phyloP scores from a whole-genome alignment of 2,113 vertebrate species.

The Pedionomus torquatus region DNA sequence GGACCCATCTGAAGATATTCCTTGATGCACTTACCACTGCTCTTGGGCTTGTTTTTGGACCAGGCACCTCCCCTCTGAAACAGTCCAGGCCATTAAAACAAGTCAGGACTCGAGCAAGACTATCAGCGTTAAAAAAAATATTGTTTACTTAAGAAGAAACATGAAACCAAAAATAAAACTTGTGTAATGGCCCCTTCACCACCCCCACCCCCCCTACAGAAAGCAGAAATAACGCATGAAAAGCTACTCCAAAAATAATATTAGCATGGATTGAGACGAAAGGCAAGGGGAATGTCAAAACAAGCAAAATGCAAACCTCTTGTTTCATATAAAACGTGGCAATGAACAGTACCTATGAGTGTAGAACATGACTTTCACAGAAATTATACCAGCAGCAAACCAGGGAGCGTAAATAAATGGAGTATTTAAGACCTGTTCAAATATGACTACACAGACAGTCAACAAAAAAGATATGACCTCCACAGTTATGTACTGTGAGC shows the following conservation, averaged over 20 bases:
- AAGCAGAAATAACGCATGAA: constrained; percentile 1
- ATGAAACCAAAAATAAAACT: constrained; percentile 23
- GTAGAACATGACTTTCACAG: not conserved
- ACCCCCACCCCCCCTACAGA: not conserved
- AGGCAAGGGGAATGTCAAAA: constrained; percentile 3
- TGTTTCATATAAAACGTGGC: not conserved
- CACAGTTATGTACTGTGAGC: fast-evolving
- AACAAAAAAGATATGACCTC: not conserved
- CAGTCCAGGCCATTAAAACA: not conserved
- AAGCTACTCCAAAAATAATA: constrained; percentile 15
- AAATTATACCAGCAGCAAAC: not conserved
- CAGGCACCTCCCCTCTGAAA: not conserved
- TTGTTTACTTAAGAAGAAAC: constrained; percentile 25
- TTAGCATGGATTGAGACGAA: not conserved
- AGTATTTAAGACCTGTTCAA: not conserved
- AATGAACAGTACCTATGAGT: not conserved
- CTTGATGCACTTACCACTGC: not conserved
- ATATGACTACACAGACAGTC: not conserved
- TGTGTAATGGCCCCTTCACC: not conserved
- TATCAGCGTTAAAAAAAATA: not conserved
- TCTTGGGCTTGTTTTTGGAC: not conserved
- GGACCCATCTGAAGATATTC: not conserved
- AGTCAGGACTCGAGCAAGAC: not conserved
- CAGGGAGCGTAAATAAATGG: not conserved
- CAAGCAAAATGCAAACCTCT: not conserved